phyloP scores from a whole-genome alignment of 2,797 vertebrate species.

The Phalanger gymnotis region DNA sequence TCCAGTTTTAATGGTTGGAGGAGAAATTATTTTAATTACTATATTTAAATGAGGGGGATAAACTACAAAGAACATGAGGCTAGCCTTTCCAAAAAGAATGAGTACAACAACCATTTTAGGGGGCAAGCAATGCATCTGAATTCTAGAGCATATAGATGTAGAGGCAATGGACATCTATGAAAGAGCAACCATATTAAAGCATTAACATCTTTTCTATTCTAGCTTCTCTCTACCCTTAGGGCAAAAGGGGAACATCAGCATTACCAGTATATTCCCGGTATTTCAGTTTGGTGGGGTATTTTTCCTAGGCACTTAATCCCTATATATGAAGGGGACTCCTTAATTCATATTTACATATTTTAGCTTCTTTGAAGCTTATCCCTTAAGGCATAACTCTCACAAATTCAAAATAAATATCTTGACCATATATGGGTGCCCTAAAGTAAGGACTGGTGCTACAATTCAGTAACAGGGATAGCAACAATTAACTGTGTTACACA shows the following conservation, averaged over 20 bases:
- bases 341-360: conserved; percentile 33
- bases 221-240: conserved; percentile 29
- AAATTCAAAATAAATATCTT: conserved; percentile 78
- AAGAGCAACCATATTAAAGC: conserved; percentile 38
- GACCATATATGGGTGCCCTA: conserved; percentile 41
- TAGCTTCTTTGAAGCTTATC: conserved; percentile 35
- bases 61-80: no score
- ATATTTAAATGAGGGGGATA: no score
- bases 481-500: conserved; percentile 73
- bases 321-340: conserved; percentile 46
- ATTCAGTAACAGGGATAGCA: conserved; percentile 64
- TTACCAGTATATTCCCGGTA: conserved; percentile 9
- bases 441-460: conserved; percentile 51
- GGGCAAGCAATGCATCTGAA: conserved; percentile 41
- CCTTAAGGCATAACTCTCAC: conserved; percentile 37
- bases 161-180: conserved; percentile 17
- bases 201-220: background rate
- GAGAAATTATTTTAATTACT: no score
- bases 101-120: conserved; percentile 28
- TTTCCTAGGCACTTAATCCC: background rate
- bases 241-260: conserved; percentile 9
- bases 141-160: background rate
- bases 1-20: no score
- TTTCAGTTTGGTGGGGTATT: conserved; percentile 14
- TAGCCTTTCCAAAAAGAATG: no score